phyloP scores from a whole-genome alignment of 2,113 vertebrate species.

The Heptranchias perlo region DNA sequence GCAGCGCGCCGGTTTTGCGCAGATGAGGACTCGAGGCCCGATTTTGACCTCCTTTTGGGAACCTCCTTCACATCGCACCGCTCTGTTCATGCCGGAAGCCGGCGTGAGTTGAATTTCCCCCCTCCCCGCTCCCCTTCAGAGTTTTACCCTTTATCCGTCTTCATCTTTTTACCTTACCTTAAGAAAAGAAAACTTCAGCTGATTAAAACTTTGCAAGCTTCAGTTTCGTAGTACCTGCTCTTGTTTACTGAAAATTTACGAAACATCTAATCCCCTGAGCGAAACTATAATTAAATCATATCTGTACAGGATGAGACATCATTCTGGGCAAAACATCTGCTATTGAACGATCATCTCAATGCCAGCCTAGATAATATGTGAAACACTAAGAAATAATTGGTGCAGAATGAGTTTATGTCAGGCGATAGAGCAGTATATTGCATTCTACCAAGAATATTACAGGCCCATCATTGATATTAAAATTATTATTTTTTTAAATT shows the following conservation, averaged over 20 bases:
- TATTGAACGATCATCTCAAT: slow-evolving; percentile 20
- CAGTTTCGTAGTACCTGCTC: not conserved
- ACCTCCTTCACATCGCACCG: not conserved
- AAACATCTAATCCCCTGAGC: not conserved
- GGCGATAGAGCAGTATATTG: slow-evolving; percentile 4
- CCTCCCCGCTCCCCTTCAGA: not conserved
- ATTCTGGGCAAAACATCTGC: slow-evolving; percentile 33
- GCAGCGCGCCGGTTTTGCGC: not conserved
- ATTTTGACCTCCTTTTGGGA: not conserved
- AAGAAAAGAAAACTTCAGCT: not conserved
- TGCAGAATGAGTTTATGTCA: not conserved
- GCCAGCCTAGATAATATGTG: not conserved
- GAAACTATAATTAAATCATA: slow-evolving; percentile 10
- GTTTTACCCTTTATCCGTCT: not conserved
- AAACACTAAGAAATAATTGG: slow-evolving; percentile 1
- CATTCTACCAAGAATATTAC: not conserved
- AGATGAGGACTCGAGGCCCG: not conserved
- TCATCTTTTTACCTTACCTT: not conserved
- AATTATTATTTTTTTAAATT: not conserved
- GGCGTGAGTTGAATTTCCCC: not conserved
- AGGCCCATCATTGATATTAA: not conserved
- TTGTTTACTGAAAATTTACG: slow-evolving; percentile 25
- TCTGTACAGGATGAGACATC: not conserved
- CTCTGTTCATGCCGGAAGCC: not conserved
- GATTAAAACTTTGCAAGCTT: not conserved